Base-by-base conservation (phyloP, 1,140 invertebrate genomes). In the Chrysomallon squamiferum region DNA sequence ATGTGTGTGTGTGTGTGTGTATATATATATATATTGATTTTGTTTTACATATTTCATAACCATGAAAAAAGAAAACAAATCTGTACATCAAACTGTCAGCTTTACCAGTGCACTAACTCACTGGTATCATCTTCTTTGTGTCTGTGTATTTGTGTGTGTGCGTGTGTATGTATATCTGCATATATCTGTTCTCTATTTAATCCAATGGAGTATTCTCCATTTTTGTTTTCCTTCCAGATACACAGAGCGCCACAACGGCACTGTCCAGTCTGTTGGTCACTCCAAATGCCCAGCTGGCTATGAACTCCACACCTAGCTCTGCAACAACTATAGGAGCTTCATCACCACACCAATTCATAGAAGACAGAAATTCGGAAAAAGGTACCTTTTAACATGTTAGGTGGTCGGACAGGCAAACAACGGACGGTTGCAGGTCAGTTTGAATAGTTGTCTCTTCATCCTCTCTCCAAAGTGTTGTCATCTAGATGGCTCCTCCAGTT, bases 241-340 rank as follows among this genome's bases (percentile, higher is more conserved):
- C 75, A 11, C 73, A 69, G 32, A 59, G 66, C 22, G 66, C 68
- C 15, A 64, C 74, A 13, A 68, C 69, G 5, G 72, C 78, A 18
- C 65, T 80, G 25, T 71, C 76, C 29, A 74, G 68, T 62, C 71
- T 80, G 2, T 68, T 78, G 30, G 75, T 76, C 62, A 68, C 76
- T 9, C 78, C 75, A 18, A 74, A 72, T 35, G 72, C 72, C n/a
- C 65, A 67, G 32, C 43, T 74, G 29, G 54, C 68, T 15, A 65
- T 73, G 27, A 76, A 76, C 59, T 74, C 76, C 27, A 73, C 68
- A 25, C n/a, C 66, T 20, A 59, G 56, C 9, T 47, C 70, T 20
- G 56, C 72, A 27, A 59, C 60, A 30, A 62, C 75, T 30, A 65
- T 68, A 47, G 58, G 68, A 49, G 61, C 70, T 47, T 60, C 58